A percentile compares a stretch with the other conserved stretches of the same genome.
phyloP scores from a whole-genome alignment of 2,888 invertebrate genomes.

The Drosophila cognata region DNA sequence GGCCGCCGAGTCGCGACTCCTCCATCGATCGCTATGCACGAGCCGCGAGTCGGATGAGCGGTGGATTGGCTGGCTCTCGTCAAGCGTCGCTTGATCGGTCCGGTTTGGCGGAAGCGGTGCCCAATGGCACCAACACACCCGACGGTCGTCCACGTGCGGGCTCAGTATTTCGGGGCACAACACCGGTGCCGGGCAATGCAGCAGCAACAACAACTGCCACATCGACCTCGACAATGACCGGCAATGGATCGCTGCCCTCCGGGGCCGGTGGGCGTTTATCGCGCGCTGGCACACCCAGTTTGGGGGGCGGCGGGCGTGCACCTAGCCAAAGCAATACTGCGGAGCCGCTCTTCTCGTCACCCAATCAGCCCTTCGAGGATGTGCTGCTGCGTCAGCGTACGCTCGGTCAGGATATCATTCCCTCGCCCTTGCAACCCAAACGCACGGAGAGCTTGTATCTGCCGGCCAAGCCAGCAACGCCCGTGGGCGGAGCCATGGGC shows the following conservation, averaged over 20 bases:
- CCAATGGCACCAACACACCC: conserved; percentile 64
- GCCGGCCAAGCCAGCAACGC: conserved; percentile 87
- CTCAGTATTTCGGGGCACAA: conserved; percentile 86
- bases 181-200: conserved; percentile 74
- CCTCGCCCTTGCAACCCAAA: conserved; percentile 94
- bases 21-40: conserved; percentile 93
- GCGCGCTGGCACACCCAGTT: conserved; percentile 86
- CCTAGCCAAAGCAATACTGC: conserved; percentile 82
- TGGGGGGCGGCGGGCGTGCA: conserved; percentile 80
- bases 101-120: conserved; percentile 71
- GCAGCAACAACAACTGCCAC: conserved; percentile 33
- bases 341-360: conserved; percentile 85
- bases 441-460: conserved; percentile 95
- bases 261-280: conserved; percentile 84
- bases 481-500: conserved; percentile 79
- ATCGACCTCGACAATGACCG: conserved; percentile 83
- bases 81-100: conserved; percentile 92
- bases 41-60: conserved; percentile 88
- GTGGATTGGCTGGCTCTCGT: conserved; percentile 87
- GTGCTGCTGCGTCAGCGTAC: conserved; percentile 91
- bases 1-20: conserved; percentile 94
- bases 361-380: conserved; percentile 91
- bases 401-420: conserved; percentile 95
- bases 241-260: conserved; percentile 89
- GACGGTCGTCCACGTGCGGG: conserved; percentile 86